A percentile compares a stretch with the other conserved stretches of the same genome.
phyloP scores from a whole-genome alignment of 1,140 invertebrate species.

The Adelges cooleyi region DNA sequence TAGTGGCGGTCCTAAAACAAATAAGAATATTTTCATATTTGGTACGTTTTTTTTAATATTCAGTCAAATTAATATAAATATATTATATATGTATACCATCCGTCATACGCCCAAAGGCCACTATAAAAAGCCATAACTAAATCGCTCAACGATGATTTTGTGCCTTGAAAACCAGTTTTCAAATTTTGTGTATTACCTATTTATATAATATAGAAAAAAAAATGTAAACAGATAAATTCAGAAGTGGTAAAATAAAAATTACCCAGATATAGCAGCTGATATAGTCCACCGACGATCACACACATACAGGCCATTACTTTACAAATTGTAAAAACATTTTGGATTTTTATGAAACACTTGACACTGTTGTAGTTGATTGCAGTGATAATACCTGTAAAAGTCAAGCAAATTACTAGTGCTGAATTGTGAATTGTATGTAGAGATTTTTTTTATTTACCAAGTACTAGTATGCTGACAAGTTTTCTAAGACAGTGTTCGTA shows the following conservation, averaged over 20 bases:
- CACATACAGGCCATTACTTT: conserved; percentile 75
- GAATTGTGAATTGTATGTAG: not conserved
- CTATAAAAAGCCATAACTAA: conserved; percentile 86
- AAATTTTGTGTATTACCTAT: conserved; percentile 58
- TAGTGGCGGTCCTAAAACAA: conserved; percentile 49
- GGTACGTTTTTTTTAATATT: not conserved
- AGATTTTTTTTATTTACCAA: conserved; percentile 43
- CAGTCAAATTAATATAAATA: not conserved
- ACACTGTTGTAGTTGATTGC: conserved; percentile 82
- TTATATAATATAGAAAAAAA: conserved; percentile 37
- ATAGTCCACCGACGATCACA: conserved; percentile 68
- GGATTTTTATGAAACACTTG: conserved; percentile 72
- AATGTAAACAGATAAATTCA: not conserved
- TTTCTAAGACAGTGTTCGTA: conserved; percentile 48
- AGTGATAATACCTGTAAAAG: conserved; percentile 65
- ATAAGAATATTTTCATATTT: too few species aligned
- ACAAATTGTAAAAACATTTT: conserved; percentile 76
- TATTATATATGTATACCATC: conserved; percentile 48
- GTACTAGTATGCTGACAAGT: conserved; percentile 50
- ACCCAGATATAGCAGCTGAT: conserved; percentile 36
- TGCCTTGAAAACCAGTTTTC: conserved; percentile 60
- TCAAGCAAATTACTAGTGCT: not conserved
- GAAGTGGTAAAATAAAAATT: not conserved
- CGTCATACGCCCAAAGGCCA: conserved; percentile 90
- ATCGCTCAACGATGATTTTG: conserved; percentile 54